phyloP scores from a whole-genome alignment of 2,888 invertebrate species.

The Diaphora mendica region DNA sequence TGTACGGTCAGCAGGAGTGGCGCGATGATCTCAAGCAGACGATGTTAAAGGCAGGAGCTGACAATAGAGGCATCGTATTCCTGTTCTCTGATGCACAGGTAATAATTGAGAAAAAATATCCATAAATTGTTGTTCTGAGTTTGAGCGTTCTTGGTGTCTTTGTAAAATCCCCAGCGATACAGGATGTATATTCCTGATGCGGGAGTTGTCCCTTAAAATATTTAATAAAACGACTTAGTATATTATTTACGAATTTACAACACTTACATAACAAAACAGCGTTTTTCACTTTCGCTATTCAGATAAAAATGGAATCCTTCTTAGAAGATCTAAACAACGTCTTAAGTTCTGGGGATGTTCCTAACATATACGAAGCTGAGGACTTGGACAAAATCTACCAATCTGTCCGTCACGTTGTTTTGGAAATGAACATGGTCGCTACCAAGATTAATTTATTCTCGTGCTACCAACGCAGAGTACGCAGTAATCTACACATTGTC shows the following conservation, averaged over 20 bases:
- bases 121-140: too few species aligned
- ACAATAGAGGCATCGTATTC: constrained; percentile 92
- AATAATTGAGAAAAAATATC: neutral
- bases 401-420: constrained; percentile 90
- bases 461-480: constrained; percentile 92
- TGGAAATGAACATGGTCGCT: constrained; percentile 90
- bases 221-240: too few species aligned
- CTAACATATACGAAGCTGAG: constrained; percentile 94
- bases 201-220: too few species aligned
- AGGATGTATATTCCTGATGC: too few species aligned
- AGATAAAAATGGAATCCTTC: constrained; percentile 95
- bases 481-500: constrained; percentile 93
- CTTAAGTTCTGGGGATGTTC: constrained; percentile 95
- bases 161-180: too few species aligned
- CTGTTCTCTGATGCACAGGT: constrained; percentile 95
- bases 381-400: constrained; percentile 92
- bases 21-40: constrained; percentile 93
- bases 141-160: too few species aligned
- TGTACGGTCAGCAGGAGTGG: constrained; percentile 93
- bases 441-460: constrained; percentile 95
- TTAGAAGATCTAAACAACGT: constrained; percentile 96
- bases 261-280: too few species aligned
- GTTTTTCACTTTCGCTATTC: too few species aligned
- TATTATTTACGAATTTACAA: too few species aligned
- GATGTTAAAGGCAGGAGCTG: constrained; percentile 92